A percentile compares a stretch with the other conserved stretches of the same genome.
These are phyloP conservation scores for Suricata suricatta DNA, from an alignment of 2,113 vertebrate genomes.

Conservation along the genomic window DNA sequence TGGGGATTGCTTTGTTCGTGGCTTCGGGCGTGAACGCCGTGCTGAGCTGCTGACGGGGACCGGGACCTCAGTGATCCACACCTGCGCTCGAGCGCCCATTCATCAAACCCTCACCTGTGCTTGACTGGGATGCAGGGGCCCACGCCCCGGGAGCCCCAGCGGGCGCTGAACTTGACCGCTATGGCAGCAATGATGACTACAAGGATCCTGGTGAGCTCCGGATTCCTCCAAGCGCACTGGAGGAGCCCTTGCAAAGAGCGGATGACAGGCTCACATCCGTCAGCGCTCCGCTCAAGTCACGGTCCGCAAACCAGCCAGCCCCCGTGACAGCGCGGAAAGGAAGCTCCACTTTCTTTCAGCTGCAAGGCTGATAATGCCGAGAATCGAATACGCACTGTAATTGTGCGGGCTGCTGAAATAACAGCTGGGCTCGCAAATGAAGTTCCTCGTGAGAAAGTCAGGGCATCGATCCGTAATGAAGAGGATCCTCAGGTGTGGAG, in stretches of 20 bases:
- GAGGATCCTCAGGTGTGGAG: not conserved
- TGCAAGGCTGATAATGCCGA: not conserved
- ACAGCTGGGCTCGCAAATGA: not conserved
- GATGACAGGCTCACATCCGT: fast-evolving
- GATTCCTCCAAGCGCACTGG: fast-evolving
- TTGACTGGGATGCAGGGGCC: fast-evolving
- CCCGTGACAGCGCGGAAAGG: fast-evolving
- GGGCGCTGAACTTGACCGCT: not conserved
- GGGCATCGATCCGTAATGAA: not conserved
- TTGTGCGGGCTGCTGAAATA: not conserved
- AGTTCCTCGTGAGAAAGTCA: not conserved
- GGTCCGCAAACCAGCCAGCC: not conserved
- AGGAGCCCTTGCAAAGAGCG: not conserved
- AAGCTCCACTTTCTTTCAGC: not conserved
- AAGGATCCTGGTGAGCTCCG: fast-evolving
- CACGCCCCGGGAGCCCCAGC: not conserved
- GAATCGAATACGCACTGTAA: not conserved
- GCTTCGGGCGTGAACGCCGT: too few species aligned
- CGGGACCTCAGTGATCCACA: fast-evolving
- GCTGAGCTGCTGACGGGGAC: fast-evolving
- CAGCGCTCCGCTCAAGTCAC: not conserved
- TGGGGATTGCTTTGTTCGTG: not conserved
- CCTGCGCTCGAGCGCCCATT: fast-evolving
- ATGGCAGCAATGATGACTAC: fast-evolving
- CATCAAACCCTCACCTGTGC: not conserved